Percentiles rank a stretch among this genome's conserved stretches.
Evolutionary conservation across 2,797 vertebrate genomes (phyloP).

Genomic region (Lacerta bilineata): DNA sequence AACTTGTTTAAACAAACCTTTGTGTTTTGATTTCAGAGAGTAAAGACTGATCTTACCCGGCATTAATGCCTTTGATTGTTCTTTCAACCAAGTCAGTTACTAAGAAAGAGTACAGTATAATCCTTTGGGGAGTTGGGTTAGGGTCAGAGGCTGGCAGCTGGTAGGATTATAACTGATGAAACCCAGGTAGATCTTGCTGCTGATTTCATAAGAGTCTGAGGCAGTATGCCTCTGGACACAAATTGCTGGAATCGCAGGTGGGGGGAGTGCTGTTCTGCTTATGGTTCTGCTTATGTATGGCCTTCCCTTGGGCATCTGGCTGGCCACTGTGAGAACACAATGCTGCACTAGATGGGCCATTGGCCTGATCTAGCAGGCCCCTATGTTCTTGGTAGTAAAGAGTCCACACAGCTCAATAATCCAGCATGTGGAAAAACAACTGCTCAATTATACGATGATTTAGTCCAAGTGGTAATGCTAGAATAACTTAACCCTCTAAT

Average conservation of each 20-base stretch:
- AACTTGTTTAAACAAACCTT: slow-evolving; percentile 17
- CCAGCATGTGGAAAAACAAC: not conserved
- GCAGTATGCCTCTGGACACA: no score
- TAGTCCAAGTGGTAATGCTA: not conserved
- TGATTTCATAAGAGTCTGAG: no score
- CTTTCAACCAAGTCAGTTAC: not conserved
- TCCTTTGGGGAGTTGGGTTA: not conserved
- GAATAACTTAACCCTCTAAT: not conserved
- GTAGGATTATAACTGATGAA: not conserved
- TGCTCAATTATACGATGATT: not conserved
- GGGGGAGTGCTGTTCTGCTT: no score
- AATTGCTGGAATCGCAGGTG: no score
- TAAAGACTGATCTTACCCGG: not conserved
- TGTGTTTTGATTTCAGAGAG: not conserved
- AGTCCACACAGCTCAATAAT: not conserved
- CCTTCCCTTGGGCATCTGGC: no score
- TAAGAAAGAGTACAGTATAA: not conserved
- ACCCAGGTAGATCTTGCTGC: not conserved
- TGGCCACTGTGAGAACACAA: no score
- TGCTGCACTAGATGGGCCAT: no score
- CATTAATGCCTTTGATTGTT: slow-evolving; percentile 1
- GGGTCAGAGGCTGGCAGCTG: not conserved
- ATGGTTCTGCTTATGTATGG: no score
- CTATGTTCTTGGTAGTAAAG: no score
- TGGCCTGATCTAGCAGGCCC: no score